Evolutionary conservation across 1,140 invertebrate species (phyloP).

Genomic region (Drosophila suzukii): DNA sequence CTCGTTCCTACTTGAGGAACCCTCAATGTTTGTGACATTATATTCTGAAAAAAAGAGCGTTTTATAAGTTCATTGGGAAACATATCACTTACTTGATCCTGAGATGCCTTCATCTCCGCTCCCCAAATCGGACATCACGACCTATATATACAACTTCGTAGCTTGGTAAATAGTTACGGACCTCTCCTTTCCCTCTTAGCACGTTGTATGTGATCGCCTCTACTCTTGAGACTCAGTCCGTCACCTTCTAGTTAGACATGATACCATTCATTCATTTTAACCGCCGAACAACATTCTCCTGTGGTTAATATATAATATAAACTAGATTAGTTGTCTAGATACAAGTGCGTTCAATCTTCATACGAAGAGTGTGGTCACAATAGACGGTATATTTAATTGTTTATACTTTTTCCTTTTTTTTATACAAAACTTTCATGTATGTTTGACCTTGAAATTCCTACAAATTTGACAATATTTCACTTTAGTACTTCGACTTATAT

Average conservation of each 20-base stretch:
- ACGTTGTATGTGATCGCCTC: constrained; percentile 1
- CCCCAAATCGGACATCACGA: constrained; percentile 89
- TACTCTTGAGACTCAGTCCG: constrained; percentile 10
- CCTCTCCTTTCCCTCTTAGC: constrained; percentile 2
- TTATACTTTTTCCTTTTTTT: no score
- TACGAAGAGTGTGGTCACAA: no score
- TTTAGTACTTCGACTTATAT: no score
- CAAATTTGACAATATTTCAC: no score
- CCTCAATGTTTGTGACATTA: constrained; percentile 72
- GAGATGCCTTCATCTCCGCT: constrained; percentile 89
- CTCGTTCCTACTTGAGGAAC: constrained; percentile 67
- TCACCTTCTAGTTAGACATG: background rate
- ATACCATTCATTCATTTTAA: constrained; percentile 6
- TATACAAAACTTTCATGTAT: no score
- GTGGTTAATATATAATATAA: background rate
- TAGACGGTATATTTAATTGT: no score
- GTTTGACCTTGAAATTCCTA: no score
- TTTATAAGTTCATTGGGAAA: constrained; percentile 12
- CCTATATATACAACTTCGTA: constrained; percentile 10
- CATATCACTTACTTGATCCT: constrained; percentile 88
- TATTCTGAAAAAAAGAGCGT: constrained; percentile 63
- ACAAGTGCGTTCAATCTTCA: no score
- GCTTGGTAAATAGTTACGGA: constrained; percentile 3
- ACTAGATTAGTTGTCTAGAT: background rate
- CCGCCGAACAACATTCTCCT: background rate